phyloP scores from a whole-genome alignment of 2,797 vertebrate species.

The Poeciliopsis infans region DNA sequence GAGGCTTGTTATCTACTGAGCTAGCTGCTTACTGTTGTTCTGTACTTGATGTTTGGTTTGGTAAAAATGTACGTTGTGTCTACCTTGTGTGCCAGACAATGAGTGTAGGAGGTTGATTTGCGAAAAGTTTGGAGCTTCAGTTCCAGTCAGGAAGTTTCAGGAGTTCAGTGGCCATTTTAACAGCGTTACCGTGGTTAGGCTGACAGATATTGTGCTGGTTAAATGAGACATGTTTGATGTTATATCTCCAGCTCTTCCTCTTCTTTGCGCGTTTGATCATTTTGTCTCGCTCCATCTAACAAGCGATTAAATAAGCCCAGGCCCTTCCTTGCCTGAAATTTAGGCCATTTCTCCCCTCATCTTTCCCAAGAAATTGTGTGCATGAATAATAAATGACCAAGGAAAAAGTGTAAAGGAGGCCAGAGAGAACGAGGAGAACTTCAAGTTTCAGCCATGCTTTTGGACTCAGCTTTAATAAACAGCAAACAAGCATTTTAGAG shows the following conservation, averaged over 20 bases:
- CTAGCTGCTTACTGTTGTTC: not conserved
- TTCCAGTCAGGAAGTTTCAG: not conserved
- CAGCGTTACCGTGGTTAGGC: not conserved
- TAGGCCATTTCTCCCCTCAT: slow-evolving; percentile 34
- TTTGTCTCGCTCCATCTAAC: slow-evolving; percentile 5
- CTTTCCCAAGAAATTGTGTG: slow-evolving; percentile 39
- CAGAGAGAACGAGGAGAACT: slow-evolving; percentile 26
- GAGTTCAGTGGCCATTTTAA: not conserved
- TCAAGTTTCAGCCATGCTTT: slow-evolving; percentile 32
- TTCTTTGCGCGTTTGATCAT: slow-evolving; percentile 5
- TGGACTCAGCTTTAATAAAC: slow-evolving; percentile 41
- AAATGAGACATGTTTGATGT: slow-evolving; percentile 11
- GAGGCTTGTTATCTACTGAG: not conserved
- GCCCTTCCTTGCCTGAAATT: slow-evolving; percentile 22
- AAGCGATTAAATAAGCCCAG: slow-evolving; percentile 25
- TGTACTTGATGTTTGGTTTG: not conserved
- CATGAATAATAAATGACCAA: slow-evolving; percentile 66
- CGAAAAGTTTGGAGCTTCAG: not conserved
- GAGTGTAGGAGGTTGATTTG: not conserved
- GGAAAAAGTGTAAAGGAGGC: slow-evolving; percentile 41
- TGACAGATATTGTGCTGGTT: not conserved
- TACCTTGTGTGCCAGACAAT: not conserved
- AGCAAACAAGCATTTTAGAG: not conserved
- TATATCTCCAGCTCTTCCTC: not conserved
- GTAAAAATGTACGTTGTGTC: not conserved